These are phyloP conservation scores for Butorides virescens DNA, from an alignment of 2,113 vertebrate genomes.

Conservation along the genomic window DNA sequence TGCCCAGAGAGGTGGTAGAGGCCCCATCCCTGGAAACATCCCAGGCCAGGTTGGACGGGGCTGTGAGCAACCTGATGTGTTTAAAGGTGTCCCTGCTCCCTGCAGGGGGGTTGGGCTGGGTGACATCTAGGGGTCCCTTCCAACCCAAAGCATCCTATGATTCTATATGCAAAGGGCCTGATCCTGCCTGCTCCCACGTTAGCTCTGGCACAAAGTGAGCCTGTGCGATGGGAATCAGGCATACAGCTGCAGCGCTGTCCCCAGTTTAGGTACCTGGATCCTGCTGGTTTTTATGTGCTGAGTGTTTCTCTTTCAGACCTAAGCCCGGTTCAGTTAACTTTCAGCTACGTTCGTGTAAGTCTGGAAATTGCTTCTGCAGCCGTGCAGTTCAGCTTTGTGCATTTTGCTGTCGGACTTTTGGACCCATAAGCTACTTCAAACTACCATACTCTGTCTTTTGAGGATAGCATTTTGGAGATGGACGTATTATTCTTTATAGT, in stretches of 20 bases:
- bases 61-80: too few relatives aligned
- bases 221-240: accelerated
- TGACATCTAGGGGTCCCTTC: too few relatives aligned
- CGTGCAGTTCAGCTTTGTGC: not conserved
- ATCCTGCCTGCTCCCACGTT: not conserved
- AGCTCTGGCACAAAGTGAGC: not conserved
- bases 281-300: not conserved
- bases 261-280: not conserved
- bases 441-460: not conserved
- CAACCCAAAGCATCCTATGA: too few relatives aligned
- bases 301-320: not conserved
- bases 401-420: not conserved
- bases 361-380: not conserved
- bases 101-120: too few relatives aligned
- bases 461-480: not conserved
- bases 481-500: not conserved
- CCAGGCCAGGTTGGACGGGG: too few relatives aligned
- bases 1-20: too few relatives aligned
- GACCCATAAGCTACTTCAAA: not conserved
- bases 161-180: not conserved
- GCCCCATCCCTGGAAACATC: too few relatives aligned
- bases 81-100: too few relatives aligned
- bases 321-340: not conserved
- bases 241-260: too few relatives aligned
- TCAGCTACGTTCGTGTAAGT: accelerated